Percentiles rank a stretch among this genome's conserved stretches.
phyloP scores from a whole-genome alignment of 2,797 vertebrate species.

The Sylvia borin region DNA sequence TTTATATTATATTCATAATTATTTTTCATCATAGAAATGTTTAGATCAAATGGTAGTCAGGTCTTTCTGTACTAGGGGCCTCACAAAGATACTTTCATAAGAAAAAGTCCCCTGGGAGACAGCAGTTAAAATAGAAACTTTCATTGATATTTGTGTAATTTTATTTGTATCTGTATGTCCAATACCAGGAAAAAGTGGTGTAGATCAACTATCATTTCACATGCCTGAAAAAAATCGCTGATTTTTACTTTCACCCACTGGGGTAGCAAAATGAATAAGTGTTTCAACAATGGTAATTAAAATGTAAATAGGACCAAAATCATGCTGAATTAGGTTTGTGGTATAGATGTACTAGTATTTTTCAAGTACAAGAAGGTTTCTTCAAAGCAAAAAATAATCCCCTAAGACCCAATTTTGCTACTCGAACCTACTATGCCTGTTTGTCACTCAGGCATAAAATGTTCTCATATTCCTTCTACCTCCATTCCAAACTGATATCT shows the following conservation, averaged over 20 bases:
- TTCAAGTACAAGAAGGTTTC: neutral
- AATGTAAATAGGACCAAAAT: neutral
- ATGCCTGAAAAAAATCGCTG: neutral
- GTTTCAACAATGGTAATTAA: neutral
- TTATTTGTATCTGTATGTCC: neutral
- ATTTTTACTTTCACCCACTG: neutral
- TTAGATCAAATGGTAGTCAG: neutral
- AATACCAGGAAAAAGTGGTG: neutral
- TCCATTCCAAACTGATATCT: neutral
- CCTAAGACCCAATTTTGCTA: neutral
- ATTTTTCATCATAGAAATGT: neutral
- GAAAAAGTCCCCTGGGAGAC: neutral
- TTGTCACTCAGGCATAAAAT: neutral
- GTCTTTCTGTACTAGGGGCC: neutral
- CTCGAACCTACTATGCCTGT: accelerated
- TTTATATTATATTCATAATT: neutral
- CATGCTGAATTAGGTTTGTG: neutral
- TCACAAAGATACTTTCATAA: neutral
- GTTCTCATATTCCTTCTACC: neutral
- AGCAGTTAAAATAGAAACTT: neutral
- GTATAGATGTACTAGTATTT: neutral
- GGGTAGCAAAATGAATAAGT: neutral
- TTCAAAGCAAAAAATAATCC: neutral
- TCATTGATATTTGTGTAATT: neutral
- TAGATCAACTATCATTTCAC: neutral